phyloP scores from a whole-genome alignment of 2,888 invertebrate species.

The Noctua fimbriata region DNA sequence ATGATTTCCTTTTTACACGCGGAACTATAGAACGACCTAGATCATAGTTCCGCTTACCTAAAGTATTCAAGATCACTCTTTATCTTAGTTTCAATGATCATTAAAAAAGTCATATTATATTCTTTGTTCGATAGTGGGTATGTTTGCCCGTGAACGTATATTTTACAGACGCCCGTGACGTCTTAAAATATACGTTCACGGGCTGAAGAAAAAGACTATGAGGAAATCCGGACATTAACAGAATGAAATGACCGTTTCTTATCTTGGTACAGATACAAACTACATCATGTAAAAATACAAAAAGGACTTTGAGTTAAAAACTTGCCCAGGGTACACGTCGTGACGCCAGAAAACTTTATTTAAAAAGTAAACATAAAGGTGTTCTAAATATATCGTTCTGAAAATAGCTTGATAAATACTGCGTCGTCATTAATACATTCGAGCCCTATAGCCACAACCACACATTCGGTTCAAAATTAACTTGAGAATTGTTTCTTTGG shows the following conservation, averaged over 20 bases:
- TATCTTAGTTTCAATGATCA: conserved; percentile 16
- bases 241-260: neutral
- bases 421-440: conserved; percentile 36
- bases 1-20: conserved; percentile 59
- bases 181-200: too few relatives aligned
- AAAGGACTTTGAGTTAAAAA: neutral
- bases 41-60: conserved; percentile 55
- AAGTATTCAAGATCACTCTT: conserved; percentile 46
- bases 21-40: conserved; percentile 56
- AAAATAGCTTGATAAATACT: conserved; percentile 46
- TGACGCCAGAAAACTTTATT: conserved; percentile 15
- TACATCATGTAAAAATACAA: neutral
- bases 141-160: neutral
- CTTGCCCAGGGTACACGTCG: neutral
- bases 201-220: neutral
- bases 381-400: conserved; percentile 18
- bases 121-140: neutral
- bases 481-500: neutral
- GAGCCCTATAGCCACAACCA: conserved; percentile 10
- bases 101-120: neutral
- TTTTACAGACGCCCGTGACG: neutral
- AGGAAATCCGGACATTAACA: neutral
- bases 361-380: conserved; percentile 15
- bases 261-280: neutral
- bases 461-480: neutral